Percentiles rank a stretch among this genome's conserved stretches.
Evolutionary conservation across 2,113 vertebrate species (phyloP).

Genomic region (Silurus glanis): DNA sequence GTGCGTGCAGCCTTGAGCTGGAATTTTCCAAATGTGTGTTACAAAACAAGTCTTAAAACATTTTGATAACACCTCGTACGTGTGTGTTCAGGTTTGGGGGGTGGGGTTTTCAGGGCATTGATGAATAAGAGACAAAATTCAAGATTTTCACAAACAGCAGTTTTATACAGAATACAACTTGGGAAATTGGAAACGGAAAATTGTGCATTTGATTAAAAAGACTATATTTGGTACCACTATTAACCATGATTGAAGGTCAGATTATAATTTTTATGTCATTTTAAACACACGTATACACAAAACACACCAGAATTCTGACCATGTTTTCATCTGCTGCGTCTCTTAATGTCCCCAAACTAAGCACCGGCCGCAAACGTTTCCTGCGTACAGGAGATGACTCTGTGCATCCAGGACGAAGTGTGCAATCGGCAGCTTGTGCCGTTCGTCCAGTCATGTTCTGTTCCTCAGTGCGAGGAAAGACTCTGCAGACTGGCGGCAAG

Average conservation of each 20-base stretch:
- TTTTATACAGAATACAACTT: too few species aligned
- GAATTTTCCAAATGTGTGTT: too few species aligned
- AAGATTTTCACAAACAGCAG: too few species aligned
- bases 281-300: background rate
- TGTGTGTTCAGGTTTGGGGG: background rate
- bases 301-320: background rate
- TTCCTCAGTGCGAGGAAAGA: constrained; percentile 67
- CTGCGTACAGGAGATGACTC: constrained; percentile 75
- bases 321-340: background rate
- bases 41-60: too few species aligned
- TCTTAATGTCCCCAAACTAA: constrained; percentile 50
- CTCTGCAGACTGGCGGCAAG: constrained; percentile 74
- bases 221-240: background rate
- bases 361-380: constrained; percentile 63
- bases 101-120: too few species aligned
- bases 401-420: constrained; percentile 77
- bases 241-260: background rate
- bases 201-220: background rate
- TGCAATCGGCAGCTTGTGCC: constrained; percentile 81
- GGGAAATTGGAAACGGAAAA: too few species aligned
- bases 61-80: too few species aligned
- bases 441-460: constrained; percentile 77
- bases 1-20: too few species aligned
- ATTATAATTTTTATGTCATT: background rate
- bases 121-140: too few species aligned